phyloP scores from a whole-genome alignment of 2,888 invertebrate species.

The Cheiracanthium punctorium region DNA sequence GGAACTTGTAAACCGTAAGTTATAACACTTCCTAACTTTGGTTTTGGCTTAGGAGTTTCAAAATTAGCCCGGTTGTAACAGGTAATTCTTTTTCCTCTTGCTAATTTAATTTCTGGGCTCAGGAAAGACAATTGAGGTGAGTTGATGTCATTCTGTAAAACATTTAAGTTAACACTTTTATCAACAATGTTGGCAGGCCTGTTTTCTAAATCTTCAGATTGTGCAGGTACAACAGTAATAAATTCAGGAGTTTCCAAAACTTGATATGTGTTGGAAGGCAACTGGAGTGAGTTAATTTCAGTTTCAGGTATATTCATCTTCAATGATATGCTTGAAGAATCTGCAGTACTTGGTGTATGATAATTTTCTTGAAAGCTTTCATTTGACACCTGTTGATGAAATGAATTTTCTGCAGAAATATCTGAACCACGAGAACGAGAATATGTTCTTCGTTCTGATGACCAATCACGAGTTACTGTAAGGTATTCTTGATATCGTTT shows the following conservation, averaged over 20 bases:
- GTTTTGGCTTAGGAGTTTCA: background rate
- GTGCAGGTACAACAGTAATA: background rate
- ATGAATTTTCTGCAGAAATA: constrained; percentile 21
- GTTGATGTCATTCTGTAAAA: no score
- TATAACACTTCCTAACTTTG: background rate
- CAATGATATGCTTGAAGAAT: constrained; percentile 16
- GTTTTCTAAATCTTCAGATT: background rate
- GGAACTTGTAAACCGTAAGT: constrained; percentile 35
- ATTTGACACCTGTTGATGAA: background rate
- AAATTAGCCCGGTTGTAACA: constrained; percentile 30
- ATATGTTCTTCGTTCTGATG: constrained; percentile 47
- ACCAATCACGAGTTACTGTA: constrained; percentile 49
- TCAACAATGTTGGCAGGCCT: no score
- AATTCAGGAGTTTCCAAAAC: background rate
- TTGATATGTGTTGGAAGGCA: background rate
- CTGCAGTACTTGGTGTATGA: constrained; percentile 4
- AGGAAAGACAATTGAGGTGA: no score
- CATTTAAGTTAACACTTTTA: no score
- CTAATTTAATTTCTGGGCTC: no score
- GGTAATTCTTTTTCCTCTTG: background rate
- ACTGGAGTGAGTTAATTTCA: background rate
- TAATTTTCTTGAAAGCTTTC: constrained; percentile 28
- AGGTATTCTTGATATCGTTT: constrained; percentile 49
- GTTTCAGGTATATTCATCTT: background rate
- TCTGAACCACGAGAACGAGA: constrained; percentile 33